phyloP scores from a whole-genome alignment of 35 echinoderm and acorn worm genomes.

The Amphiura filiformis region DNA sequence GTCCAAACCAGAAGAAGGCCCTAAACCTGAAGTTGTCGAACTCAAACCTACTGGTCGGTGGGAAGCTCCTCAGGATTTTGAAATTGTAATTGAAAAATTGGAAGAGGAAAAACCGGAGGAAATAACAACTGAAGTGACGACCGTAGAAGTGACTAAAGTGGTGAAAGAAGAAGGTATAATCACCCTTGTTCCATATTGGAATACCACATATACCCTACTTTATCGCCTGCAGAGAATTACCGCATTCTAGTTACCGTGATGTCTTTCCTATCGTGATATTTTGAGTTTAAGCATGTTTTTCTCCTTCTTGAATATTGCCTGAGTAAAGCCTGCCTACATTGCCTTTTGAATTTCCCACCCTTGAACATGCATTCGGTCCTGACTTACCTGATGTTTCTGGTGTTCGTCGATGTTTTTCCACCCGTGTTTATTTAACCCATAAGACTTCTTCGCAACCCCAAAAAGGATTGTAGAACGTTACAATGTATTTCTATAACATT shows the following conservation, averaged over 20 bases:
- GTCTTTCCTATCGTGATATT: neutral
- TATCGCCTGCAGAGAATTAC: neutral
- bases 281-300: neutral
- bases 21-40: neutral
- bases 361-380: neutral
- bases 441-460: too few species aligned
- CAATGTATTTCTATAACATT: too few species aligned
- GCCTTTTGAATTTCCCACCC: neutral
- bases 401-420: too few species aligned
- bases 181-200: neutral
- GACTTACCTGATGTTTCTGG: too few species aligned
- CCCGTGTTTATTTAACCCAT: too few species aligned
- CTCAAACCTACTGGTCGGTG: neutral
- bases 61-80: neutral
- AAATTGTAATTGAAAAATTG: neutral
- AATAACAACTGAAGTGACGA: too few species aligned
- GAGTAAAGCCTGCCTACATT: neutral
- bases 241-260: neutral
- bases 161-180: neutral
- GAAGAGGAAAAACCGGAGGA: neutral
- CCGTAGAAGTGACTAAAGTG: constrained; percentile 13
- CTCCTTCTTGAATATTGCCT: neutral
- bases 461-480: too few species aligned
- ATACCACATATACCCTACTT: too few species aligned
- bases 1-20: neutral